Percentiles rank a stretch among this genome's conserved stretches.
Evolutionary conservation across 2,797 vertebrate species (phyloP).

Genomic region (Microctenopoma lineatum): DNA sequence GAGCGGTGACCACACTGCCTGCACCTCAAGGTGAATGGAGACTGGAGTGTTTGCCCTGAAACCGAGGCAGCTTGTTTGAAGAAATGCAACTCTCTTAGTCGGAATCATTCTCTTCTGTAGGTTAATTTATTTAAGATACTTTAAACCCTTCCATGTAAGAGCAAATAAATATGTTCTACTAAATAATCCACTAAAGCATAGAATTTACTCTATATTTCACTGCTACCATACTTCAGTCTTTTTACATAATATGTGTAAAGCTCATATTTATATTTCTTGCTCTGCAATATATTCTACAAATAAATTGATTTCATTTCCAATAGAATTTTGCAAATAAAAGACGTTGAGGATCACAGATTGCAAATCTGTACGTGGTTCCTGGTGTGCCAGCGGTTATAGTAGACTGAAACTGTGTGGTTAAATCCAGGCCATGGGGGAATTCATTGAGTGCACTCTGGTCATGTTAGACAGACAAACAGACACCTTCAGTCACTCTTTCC

Average conservation of each 20-base stretch:
- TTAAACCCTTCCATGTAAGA: no score
- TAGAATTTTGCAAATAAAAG: no score
- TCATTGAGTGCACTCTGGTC: conserved; percentile 35
- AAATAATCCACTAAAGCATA: no score
- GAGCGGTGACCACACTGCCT: conserved; percentile 39
- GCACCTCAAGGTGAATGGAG: conserved; percentile 41
- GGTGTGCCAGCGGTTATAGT: conserved; percentile 1
- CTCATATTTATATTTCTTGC: no score
- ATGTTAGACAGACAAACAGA: conserved; percentile 29
- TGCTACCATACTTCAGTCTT: no score
- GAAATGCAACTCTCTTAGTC: conserved; percentile 38
- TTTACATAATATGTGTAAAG: no score
- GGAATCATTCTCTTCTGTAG: conserved; percentile 53
- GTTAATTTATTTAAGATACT: no score
- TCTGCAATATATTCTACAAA: no score
- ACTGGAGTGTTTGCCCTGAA: conserved; percentile 56
- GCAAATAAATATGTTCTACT: no score
- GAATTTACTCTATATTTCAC: no score
- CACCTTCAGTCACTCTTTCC: conserved; percentile 62
- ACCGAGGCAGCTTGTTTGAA: conserved; percentile 53
- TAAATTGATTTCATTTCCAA: no score
- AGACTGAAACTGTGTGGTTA: conserved; percentile 48
- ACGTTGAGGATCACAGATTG: background rate
- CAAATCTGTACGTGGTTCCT: conserved; percentile 1
- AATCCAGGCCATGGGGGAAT: conserved; percentile 51